Conservation (phyloP, 2,797 vertebrate genomes). For the Astyanax mexicanus region DNA sequence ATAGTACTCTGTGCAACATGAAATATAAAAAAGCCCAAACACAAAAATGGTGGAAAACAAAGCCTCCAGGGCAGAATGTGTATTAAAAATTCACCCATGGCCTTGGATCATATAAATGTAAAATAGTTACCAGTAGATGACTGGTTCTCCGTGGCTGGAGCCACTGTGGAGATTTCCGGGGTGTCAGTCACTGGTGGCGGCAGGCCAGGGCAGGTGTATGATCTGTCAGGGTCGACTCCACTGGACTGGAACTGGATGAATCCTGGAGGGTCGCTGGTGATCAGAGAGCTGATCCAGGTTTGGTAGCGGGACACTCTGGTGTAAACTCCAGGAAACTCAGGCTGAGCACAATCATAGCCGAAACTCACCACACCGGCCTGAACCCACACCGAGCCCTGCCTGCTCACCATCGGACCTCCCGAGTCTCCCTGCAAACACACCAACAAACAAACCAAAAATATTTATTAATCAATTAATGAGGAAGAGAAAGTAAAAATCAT, state of each 20-base stretch:
- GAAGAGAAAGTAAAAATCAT: too few species aligned
- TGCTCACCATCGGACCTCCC: slow-evolving; percentile 69
- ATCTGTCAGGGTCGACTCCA: slow-evolving; percentile 62
- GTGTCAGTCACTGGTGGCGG: neutral
- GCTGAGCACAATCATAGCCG: slow-evolving; percentile 67
- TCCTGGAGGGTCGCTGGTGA: slow-evolving; percentile 61
- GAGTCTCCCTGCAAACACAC: slow-evolving; percentile 63
- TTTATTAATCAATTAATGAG: neutral
- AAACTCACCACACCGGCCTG: slow-evolving; percentile 72
- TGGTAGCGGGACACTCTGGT: slow-evolving; percentile 71
- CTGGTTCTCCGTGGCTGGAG: neutral
- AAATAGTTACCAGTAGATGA: neutral
- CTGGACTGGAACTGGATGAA: slow-evolving; percentile 65
- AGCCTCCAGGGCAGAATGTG: too few species aligned
- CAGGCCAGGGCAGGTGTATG: slow-evolving; percentile 51
- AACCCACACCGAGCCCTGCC: slow-evolving; percentile 62
- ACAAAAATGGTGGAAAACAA: too few species aligned
- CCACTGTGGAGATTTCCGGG: neutral
- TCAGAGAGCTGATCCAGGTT: slow-evolving; percentile 64
- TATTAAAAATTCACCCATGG: too few species aligned
- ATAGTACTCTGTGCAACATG: too few species aligned
- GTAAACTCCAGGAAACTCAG: slow-evolving; percentile 67
- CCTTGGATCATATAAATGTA: too few species aligned
- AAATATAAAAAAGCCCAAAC: too few species aligned
- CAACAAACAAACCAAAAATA: too few species aligned